Base-by-base conservation (phyloP, 2,797 vertebrate genomes). In the Pogonophryne albipinna region DNA sequence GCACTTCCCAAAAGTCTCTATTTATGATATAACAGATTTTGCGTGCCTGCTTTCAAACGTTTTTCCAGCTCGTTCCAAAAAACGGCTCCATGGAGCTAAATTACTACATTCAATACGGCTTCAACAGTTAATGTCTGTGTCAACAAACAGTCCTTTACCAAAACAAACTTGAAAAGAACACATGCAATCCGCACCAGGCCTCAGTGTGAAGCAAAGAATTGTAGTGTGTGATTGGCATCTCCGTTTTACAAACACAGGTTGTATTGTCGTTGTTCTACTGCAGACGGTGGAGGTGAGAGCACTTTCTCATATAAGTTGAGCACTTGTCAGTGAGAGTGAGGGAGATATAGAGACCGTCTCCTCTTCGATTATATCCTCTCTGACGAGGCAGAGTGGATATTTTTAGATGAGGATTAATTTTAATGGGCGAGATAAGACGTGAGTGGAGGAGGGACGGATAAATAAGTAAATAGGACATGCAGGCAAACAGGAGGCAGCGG, bases 401-500 rank as follows among this genome's bases (percentile, higher is more conserved):
- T 94, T 93, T 91, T 93, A 93, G 94, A 92, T 63, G 68, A 88
- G 87, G 89, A 91, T 92, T 92, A 85, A 91, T 91, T 93, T 91
- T 86, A 93, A 90, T 91, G 90, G 85, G 72, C 52, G 78, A 92
- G 89, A 92, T 92, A 91, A 92, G 89, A 88, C 71, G 87, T 78
- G 83, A 86, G 83, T 79, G 87, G 78, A 87, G 84, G 86, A 80
- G 71, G 85, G 85, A 84, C 20, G 72, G 74, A 87, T 92, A 92
- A 92, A 92, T 94, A 93, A 94, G 87, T 93, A 93, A 94, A 93
- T 91, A 92, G 87, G 89, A 91, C 87, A 91, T 71, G 84, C 76
- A n/a, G 73, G 78, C 82, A 83, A 91, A 92, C 89, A 92, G 89
- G 87, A 90, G 85, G 89, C 84, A 42, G 34, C 16, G 19, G 81